Conservation (phyloP, 2,113 vertebrate genomes). For the Rhineura floridana region DNA sequence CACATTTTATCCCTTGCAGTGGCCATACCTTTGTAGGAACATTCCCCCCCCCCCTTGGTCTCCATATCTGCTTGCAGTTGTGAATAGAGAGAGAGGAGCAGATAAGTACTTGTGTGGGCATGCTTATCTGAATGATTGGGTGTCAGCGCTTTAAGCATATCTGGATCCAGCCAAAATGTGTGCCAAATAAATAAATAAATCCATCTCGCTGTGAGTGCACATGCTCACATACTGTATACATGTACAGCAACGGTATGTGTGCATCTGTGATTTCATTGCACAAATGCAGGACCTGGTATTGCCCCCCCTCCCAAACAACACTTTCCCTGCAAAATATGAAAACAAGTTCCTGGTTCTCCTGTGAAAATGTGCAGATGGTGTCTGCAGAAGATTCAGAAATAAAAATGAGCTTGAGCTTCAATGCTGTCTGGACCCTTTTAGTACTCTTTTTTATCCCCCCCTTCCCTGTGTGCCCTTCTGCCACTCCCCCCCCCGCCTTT, state of each 20-base stretch:
- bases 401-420: not conserved
- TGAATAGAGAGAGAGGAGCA: not conserved
- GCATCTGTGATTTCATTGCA: not conserved
- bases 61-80: slow-evolving; percentile 11
- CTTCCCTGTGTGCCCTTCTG: not conserved
- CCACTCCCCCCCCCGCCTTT: no score
- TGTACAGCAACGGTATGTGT: not conserved
- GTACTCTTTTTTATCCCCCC: not conserved
- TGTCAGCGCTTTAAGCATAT: not conserved
- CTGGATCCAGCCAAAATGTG: not conserved
- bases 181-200: not conserved
- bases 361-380: not conserved
- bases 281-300: not conserved
- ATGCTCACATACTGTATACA: not conserved
- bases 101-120: not conserved
- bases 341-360: slow-evolving; percentile 16
- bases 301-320: no score
- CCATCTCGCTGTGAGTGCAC: not conserved
- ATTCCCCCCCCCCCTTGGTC: not conserved
- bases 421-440: not conserved
- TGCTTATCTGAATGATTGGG: not conserved
- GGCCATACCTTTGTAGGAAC: not conserved
- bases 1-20: not conserved
- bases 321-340: not conserved
- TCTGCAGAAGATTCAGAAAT: not conserved